Conservation (phyloP, 2,888 invertebrate species). For the Cyclophora albipunctata region DNA sequence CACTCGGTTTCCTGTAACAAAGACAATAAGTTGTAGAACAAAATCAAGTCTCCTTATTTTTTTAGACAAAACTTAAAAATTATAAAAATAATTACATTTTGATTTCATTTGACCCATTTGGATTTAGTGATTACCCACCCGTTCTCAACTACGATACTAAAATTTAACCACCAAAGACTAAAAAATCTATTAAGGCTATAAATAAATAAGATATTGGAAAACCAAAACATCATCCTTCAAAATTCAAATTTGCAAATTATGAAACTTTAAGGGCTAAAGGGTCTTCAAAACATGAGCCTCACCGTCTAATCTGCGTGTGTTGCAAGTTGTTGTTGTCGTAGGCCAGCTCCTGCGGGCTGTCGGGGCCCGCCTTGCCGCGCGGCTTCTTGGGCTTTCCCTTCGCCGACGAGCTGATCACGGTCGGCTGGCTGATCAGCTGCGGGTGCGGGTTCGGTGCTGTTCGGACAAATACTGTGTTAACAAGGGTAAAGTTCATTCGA, state of each 20-base stretch:
- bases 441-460: constrained; percentile 83
- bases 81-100: too few relatives aligned
- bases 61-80: too few relatives aligned
- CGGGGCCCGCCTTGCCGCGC: constrained; percentile 78
- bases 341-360: constrained; percentile 79
- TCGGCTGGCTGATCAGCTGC: constrained; percentile 88
- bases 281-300: constrained; percentile 3
- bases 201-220: too few relatives aligned
- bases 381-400: constrained; percentile 85
- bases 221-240: too few relatives aligned
- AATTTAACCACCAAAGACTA: too few relatives aligned
- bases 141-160: too few relatives aligned
- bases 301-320: constrained; percentile 67
- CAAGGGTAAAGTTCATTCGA: background rate
- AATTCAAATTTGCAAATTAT: too few relatives aligned
- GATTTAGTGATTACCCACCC: too few relatives aligned
- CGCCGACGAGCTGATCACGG: constrained; percentile 82
- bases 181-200: too few relatives aligned
- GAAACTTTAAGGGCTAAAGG: too few relatives aligned
- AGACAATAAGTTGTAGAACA: background rate
- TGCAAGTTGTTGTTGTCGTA: constrained; percentile 73
- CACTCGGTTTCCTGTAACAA: constrained; percentile 82
- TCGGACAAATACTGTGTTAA: constrained; percentile 4
- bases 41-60: background rate
- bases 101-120: too few relatives aligned